Percentiles rank a stretch among this genome's conserved stretches.
These are phyloP conservation scores for Podilymbus podiceps DNA, from an alignment of 2,113 vertebrate species.

Conservation along the genomic window DNA sequence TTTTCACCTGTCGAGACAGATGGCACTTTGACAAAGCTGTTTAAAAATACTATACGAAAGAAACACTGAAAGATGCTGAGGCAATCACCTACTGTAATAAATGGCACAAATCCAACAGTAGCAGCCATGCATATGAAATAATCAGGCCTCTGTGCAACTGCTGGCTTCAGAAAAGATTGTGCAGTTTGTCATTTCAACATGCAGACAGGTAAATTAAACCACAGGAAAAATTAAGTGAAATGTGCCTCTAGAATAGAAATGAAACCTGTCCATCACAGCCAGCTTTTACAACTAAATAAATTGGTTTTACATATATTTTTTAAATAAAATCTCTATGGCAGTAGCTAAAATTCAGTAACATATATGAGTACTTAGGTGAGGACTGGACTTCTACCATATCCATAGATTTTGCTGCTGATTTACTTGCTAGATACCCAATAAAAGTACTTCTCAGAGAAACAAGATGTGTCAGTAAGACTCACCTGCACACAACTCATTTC, in stretches of 20 bases:
- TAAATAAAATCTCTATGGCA: background rate
- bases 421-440: background rate
- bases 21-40: background rate
- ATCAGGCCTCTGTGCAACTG: background rate
- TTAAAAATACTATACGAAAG: background rate
- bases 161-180: background rate
- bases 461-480: background rate
- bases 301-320: background rate
- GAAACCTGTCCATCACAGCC: background rate
- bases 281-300: background rate
- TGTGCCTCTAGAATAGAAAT: background rate
- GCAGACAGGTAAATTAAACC: background rate
- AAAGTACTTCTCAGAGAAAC: background rate
- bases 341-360: background rate
- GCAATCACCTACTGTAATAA: conserved; percentile 11
- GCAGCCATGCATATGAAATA: background rate
- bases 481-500: background rate
- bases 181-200: background rate
- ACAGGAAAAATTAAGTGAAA: background rate
- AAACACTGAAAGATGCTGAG: conserved; percentile 18
- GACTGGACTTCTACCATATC: background rate
- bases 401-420: background rate
- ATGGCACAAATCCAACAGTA: background rate
- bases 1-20: conserved; percentile 17
- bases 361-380: background rate